A percentile compares a stretch with the other conserved stretches of the same genome.
These are phyloP conservation scores for Rhyacichthys aspro DNA, from an alignment of 2,797 vertebrate species.

Conservation along the genomic window DNA sequence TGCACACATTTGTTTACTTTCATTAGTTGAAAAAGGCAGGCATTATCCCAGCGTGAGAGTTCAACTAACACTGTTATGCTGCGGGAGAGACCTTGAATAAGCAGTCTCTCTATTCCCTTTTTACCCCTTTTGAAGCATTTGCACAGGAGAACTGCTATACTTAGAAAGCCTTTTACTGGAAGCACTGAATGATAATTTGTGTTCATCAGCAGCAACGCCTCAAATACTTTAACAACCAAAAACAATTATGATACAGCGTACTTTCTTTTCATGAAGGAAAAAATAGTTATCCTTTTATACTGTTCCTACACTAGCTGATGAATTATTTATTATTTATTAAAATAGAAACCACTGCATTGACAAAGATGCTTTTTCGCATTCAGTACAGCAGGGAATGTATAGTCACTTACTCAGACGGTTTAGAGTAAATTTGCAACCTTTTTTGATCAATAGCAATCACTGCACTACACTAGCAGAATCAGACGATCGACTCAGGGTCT, in stretches of 20 bases:
- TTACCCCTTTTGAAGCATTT: slow-evolving; percentile 20
- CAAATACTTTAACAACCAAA: slow-evolving; percentile 27
- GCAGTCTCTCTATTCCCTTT: slow-evolving; percentile 19
- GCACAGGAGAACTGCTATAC: slow-evolving; percentile 34
- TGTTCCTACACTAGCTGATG: neutral
- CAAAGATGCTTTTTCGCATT: slow-evolving; percentile 14
- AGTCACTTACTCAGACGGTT: slow-evolving; percentile 13
- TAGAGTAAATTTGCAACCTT: slow-evolving; percentile 46
- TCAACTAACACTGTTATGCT: slow-evolving; percentile 27
- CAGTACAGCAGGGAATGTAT: slow-evolving; percentile 21
- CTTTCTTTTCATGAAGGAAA: slow-evolving; percentile 7
- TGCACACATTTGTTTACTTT: slow-evolving; percentile 55
- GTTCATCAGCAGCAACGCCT: slow-evolving; percentile 23
- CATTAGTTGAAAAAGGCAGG: slow-evolving; percentile 31
- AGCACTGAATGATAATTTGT: slow-evolving; percentile 39
- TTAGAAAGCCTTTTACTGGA: slow-evolving; percentile 46
- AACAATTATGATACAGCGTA: neutral
- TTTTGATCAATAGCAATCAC: slow-evolving; percentile 76
- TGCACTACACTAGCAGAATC: slow-evolving; percentile 50
- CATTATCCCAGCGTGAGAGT: slow-evolving; percentile 44
- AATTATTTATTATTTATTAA: slow-evolving; percentile 12
- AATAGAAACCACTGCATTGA: slow-evolving; percentile 6
- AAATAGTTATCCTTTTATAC: too few species aligned
- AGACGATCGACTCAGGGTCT: slow-evolving; percentile 55
- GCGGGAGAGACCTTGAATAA: slow-evolving; percentile 32